Evolutionary conservation across 2,113 vertebrate species (phyloP).

Genomic region (Clarias batrachus): DNA sequence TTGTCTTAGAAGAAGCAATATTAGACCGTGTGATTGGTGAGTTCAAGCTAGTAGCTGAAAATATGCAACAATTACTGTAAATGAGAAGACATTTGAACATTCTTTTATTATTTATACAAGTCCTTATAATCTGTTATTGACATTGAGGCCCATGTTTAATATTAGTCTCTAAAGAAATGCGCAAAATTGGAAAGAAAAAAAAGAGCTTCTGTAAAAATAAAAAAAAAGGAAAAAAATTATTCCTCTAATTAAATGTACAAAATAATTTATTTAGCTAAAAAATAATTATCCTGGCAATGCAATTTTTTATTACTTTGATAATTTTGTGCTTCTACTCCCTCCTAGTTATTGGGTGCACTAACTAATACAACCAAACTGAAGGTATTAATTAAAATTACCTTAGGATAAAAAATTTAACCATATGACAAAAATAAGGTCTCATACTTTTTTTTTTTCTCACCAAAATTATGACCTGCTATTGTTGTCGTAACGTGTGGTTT

Average conservation of each 20-base stretch:
- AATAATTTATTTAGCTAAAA: no score
- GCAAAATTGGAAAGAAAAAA: not conserved
- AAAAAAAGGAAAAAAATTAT: not conserved
- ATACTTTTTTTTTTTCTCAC: not conserved
- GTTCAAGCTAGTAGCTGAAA: not conserved
- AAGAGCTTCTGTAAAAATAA: no score
- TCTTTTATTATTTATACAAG: not conserved
- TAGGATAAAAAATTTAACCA: not conserved
- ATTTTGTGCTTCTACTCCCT: not conserved
- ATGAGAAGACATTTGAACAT: not conserved
- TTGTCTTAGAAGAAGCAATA: not conserved
- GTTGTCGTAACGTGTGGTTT: not conserved
- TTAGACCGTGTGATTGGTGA: not conserved
- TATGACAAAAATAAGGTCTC: not conserved
- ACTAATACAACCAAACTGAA: not conserved
- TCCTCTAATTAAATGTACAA: not conserved
- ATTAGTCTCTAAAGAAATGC: not conserved
- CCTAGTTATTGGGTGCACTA: not conserved
- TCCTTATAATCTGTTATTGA: not conserved
- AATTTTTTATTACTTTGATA: not conserved
- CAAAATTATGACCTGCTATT: not conserved
- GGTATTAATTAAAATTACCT: not conserved
- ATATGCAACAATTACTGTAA: not conserved
- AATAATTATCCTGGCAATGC: not conserved
- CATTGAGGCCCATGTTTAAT: not conserved